Evolutionary conservation across 2,888 invertebrate species (phyloP).

Genomic region (Diaperis boleti): DNA sequence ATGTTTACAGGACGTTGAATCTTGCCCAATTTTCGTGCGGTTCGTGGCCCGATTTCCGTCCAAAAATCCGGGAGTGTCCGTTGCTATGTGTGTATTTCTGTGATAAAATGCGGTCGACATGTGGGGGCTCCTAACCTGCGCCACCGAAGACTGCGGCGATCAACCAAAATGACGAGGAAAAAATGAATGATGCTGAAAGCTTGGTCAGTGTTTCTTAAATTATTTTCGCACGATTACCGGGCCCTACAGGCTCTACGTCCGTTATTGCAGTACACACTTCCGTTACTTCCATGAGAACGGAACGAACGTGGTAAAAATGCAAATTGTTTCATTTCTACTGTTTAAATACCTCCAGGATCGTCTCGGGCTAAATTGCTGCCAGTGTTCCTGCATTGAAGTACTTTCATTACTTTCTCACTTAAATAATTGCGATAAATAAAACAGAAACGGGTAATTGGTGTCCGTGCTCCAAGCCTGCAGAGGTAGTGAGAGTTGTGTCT

Average conservation of each 20-base stretch:
- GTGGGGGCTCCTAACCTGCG: neutral
- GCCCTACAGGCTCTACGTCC: neutral
- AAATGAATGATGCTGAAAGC: constrained; percentile 81
- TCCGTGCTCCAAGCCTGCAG: too few relatives aligned
- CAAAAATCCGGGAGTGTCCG: constrained; percentile 1
- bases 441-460: too few relatives aligned
- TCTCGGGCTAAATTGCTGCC: too few relatives aligned
- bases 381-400: neutral
- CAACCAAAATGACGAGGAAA: constrained; percentile 75
- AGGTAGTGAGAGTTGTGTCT: neutral
- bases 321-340: constrained; percentile 25
- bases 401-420: constrained; percentile 3
- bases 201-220: constrained; percentile 69
- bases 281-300: constrained; percentile 41
- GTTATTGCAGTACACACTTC: constrained; percentile 27
- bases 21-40: too few relatives aligned
- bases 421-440: constrained; percentile 2
- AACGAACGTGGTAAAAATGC: constrained; percentile 42
- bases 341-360: too few relatives aligned
- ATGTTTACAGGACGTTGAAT: constrained; percentile 47
- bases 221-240: neutral
- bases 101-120: constrained; percentile 13
- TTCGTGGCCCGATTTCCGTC: constrained; percentile 2
- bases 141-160: constrained; percentile 11
- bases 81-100: constrained; percentile 2